Conservation (phyloP, 2,888 invertebrate species). For the Corythucha ciliata region DNA sequence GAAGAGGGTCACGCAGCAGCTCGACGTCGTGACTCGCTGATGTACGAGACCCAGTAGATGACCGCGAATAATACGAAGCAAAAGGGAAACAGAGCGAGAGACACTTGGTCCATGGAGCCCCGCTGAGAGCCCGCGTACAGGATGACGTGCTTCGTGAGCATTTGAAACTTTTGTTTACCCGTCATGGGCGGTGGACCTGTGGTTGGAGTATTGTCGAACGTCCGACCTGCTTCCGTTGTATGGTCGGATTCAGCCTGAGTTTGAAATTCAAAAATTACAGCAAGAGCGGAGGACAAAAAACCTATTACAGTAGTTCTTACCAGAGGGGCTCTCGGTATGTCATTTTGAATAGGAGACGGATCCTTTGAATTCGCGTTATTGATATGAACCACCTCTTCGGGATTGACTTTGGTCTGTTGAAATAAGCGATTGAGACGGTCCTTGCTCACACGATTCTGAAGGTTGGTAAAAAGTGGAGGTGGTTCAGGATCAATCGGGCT, state of each 20-base stretch:
- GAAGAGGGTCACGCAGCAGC: conserved; percentile 34
- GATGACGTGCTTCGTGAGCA: conserved; percentile 47
- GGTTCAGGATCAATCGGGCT: no score
- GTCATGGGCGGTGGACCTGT: conserved; percentile 20
- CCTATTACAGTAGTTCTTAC: background rate
- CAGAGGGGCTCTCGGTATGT: background rate
- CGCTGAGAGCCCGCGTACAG: conserved; percentile 55
- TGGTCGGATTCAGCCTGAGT: no score
- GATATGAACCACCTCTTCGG: background rate
- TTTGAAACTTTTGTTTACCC: conserved; percentile 40
- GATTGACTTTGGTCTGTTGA: conserved; percentile 11
- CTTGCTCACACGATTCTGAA: conserved; percentile 28
- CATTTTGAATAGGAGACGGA: conserved; percentile 9
- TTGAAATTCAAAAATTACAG: no score
- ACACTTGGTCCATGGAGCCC: conserved; percentile 50
- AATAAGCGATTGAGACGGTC: conserved; percentile 40
- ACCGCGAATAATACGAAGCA: conserved; percentile 50
- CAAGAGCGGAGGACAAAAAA: background rate
- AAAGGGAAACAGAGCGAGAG: conserved; percentile 51
- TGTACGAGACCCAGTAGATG: conserved; percentile 54
- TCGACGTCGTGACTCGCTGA: conserved; percentile 46
- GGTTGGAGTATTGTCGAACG: background rate
- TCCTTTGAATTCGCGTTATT: conserved; percentile 7
- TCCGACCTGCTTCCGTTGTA: conserved; percentile 26
- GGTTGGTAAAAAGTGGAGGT: no score